phyloP scores from a whole-genome alignment of 2,113 vertebrate species.

The Haemorhous mexicanus region DNA sequence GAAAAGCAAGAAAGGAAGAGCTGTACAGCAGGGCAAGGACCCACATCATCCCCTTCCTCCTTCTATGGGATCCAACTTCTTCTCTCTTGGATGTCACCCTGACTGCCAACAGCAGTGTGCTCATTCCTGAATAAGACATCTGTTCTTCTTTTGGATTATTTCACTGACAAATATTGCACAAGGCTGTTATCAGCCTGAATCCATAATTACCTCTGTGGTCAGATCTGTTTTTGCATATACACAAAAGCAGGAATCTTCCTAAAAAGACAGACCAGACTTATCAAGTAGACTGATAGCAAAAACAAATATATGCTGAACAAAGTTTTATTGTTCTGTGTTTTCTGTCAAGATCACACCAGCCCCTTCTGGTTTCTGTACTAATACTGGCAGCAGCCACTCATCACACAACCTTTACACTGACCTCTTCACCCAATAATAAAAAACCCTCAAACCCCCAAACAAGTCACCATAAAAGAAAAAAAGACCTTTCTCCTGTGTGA shows the following conservation, averaged over 20 bases:
- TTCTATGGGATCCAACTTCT: not conserved
- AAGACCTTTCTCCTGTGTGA: not conserved
- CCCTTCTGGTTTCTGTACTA: not conserved
- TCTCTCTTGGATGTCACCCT: not conserved
- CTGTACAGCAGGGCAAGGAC: not conserved
- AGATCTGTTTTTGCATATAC: not conserved
- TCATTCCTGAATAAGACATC: not conserved
- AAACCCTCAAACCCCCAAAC: not conserved
- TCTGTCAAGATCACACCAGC: not conserved
- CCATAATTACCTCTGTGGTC: not conserved
- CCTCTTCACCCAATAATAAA: not conserved
- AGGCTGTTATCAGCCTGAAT: not conserved
- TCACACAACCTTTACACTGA: not conserved
- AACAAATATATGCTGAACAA: not conserved
- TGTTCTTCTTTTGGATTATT: not conserved
- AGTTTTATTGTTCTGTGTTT: not conserved
- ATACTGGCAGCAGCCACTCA: not conserved
- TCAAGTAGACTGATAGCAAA: conserved; percentile 7
- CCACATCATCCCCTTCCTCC: not conserved
- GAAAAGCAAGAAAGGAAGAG: not conserved
- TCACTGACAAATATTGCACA: conserved; percentile 30
- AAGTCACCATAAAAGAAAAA: not conserved
- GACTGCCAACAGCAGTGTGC: not conserved
- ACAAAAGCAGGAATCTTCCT: not conserved
- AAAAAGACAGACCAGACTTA: not conserved